Evolutionary conservation across 37 sponge, comb jelly and placozoan species (phyloP).

Genomic region (Spongia lamella): DNA sequence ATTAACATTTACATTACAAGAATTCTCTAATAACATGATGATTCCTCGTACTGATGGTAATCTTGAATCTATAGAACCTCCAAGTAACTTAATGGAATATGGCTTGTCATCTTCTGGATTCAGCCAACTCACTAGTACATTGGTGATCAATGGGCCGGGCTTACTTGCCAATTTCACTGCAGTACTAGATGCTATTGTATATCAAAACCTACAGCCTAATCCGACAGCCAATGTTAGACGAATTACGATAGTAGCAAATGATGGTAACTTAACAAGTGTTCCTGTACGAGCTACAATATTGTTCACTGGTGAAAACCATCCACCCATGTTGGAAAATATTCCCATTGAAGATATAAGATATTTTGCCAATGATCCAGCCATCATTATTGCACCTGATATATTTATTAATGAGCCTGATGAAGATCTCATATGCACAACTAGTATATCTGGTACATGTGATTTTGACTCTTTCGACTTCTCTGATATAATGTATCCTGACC

Average conservation of each 20-base stretch:
- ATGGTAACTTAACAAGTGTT: constrained; percentile 7
- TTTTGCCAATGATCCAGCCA: constrained; percentile 24
- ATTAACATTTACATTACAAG: constrained; percentile 31
- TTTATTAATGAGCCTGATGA: constrained; percentile 36
- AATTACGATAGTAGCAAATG: constrained; percentile 23
- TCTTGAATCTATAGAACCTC: neutral
- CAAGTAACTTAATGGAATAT: neutral
- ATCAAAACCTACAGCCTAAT: constrained; percentile 22
- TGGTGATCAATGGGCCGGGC: constrained; percentile 26
- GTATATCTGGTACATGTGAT: constrained; percentile 5
- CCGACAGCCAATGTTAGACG: constrained; percentile 35
- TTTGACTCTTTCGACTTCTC: neutral
- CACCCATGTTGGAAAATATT: constrained; percentile 44
- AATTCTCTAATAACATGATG: constrained; percentile 26
- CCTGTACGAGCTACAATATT: constrained; percentile 23
- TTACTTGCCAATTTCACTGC: constrained; percentile 31
- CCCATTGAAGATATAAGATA: constrained; percentile 2
- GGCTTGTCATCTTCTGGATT: constrained; percentile 1
- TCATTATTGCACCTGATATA: constrained; percentile 32
- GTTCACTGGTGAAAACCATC: constrained; percentile 1
- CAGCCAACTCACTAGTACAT: constrained; percentile 9
- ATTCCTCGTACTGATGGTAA: constrained; percentile 40
- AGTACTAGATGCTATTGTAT: constrained; percentile 28
- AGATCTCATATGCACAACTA: constrained; percentile 28
- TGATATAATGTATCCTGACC: constrained; percentile 33